Conservation (phyloP, 2,888 invertebrate genomes). For the Spodoptera exigua region DNA sequence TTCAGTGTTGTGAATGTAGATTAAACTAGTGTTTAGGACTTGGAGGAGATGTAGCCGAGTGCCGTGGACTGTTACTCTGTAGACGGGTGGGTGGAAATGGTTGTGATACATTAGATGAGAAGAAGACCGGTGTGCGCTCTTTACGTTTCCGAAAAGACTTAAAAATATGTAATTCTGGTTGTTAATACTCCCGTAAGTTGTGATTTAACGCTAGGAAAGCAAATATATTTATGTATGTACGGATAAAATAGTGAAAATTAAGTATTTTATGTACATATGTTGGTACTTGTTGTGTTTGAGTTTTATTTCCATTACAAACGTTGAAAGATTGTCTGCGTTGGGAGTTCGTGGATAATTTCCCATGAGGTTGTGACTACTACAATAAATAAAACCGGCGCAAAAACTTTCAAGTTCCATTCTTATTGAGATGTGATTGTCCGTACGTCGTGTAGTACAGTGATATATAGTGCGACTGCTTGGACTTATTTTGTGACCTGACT, state of each 20-base stretch:
- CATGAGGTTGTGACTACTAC: conserved; percentile 85
- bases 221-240: conserved; percentile 77
- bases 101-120: conserved; percentile 79
- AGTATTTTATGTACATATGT: conserved; percentile 71
- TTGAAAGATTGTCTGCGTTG: conserved; percentile 74
- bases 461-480: conserved; percentile 67
- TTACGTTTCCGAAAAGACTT: conserved; percentile 73
- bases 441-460: conserved; percentile 68
- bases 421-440: conserved; percentile 74
- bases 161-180: conserved; percentile 74
- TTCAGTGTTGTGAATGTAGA: conserved; percentile 87
- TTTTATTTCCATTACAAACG: conserved; percentile 71
- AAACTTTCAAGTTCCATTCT: conserved; percentile 74
- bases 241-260: conserved; percentile 65
- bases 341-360: conserved; percentile 78
- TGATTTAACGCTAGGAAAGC: conserved; percentile 77
- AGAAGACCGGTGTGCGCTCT: conserved; percentile 62
- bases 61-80: conserved; percentile 60
- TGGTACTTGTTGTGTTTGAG: conserved; percentile 67
- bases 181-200: conserved; percentile 81
- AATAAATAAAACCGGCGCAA: conserved; percentile 76
- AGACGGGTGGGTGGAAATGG: conserved; percentile 74
- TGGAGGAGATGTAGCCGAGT: conserved; percentile 70
- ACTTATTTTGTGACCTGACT: conserved; percentile 65
- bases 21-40: conserved; percentile 68